These are phyloP conservation scores for Athalia cordata DNA, from an alignment of 2,888 invertebrate species.

Conservation along the genomic window DNA sequence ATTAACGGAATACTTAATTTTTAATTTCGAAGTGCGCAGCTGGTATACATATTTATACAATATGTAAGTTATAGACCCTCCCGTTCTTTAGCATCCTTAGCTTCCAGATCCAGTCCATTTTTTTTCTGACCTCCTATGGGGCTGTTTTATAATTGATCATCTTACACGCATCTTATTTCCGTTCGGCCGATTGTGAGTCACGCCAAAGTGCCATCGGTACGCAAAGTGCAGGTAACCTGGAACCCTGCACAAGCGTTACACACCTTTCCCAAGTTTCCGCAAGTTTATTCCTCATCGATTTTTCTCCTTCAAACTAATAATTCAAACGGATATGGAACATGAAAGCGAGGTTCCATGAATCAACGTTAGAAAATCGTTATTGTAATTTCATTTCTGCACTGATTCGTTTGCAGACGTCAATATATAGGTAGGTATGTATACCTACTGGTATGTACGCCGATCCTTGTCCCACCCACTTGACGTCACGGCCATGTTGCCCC, in stretches of 20 bases:
- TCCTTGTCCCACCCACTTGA: neutral
- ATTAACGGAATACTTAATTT: constrained; percentile 21
- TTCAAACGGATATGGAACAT: constrained; percentile 13
- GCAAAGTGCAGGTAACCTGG: too few relatives aligned
- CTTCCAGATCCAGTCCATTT: neutral
- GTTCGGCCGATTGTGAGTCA: neutral
- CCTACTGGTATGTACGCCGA: neutral
- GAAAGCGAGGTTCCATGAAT: constrained; percentile 6
- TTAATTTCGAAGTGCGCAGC: neutral
- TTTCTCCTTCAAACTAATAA: neutral
- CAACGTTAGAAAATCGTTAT: neutral
- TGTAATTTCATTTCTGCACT: constrained; percentile 11
- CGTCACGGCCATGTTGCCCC: neutral
- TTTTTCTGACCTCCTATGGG: neutral
- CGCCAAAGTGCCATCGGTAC: neutral
- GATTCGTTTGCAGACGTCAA: constrained; percentile 1
- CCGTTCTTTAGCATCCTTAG: neutral
- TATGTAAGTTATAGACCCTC: neutral
- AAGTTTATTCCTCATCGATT: neutral
- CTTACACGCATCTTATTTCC: neutral
- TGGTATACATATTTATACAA: neutral
- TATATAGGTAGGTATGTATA: neutral
- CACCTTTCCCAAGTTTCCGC: neutral
- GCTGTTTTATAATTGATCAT: neutral
- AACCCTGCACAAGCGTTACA: neutral